Conservation (phyloP, 2,797 vertebrate genomes). For the Pangasius krempfi region DNA sequence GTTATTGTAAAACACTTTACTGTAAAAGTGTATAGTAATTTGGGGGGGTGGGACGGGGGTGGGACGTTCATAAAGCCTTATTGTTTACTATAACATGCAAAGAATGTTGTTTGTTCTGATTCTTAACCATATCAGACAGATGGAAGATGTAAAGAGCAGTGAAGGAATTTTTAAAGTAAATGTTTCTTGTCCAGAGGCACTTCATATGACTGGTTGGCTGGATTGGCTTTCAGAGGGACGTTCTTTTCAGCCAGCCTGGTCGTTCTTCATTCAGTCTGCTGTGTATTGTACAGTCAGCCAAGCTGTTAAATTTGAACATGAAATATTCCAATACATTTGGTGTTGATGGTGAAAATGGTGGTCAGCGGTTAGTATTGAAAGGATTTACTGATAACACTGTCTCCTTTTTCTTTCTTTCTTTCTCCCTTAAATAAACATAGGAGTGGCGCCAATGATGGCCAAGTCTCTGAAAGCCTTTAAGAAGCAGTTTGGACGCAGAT, state of each 20-base stretch:
- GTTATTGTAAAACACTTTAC: neutral
- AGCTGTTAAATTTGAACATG: neutral
- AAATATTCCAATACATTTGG: neutral
- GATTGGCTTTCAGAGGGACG: no score
- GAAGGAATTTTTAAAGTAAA: neutral
- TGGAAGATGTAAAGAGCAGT: neutral
- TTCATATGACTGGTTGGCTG: neutral
- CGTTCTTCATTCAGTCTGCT: neutral
- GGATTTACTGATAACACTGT: no score
- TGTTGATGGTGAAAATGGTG: neutral
- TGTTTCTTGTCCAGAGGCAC: neutral
- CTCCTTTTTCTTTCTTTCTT: no score
- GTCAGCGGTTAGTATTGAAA: neutral
- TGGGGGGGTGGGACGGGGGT: no score
- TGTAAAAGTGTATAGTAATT: neutral
- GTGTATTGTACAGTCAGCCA: neutral
- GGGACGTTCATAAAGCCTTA: neutral
- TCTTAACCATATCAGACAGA: neutral
- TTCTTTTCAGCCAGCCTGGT: neutral
- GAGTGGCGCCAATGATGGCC: conserved; percentile 87
- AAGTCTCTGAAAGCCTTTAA: conserved; percentile 84
- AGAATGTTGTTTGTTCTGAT: neutral
- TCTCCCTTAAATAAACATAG: conserved; percentile 62
- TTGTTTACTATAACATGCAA: neutral
- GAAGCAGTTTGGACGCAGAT: conserved; percentile 76